Evolutionary conservation across 2,797 vertebrate genomes (phyloP), one percentile per base, ranked within the genome.

Genomic region (Betta splendens): DNA sequence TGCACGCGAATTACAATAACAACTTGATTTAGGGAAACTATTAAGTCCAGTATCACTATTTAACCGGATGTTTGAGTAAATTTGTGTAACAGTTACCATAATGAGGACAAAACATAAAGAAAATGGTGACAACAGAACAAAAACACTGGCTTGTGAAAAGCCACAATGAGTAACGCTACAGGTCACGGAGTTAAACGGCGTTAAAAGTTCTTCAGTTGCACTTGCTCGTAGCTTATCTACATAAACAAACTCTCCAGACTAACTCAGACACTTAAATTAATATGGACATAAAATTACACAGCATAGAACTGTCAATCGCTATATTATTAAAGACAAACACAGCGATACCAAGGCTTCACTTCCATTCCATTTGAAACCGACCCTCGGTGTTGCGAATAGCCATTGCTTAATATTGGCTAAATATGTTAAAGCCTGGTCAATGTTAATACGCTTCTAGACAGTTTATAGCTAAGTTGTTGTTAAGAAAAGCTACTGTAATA

Each of bases 401-500:
- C 13, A 1, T 4, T 4, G 3, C 11, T 9, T 8, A 1, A 29
- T 5, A 18, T 7, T 9, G 8, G 15, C n/a, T 3, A 37, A 55
- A 56, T 0, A 3, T 7, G 21, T 5, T 1, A 17, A 16, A 5
- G 9, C 20, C 4, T 29, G 57, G 26, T 15, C 12, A 16, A 31
- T 38, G 25, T 16, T 5, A 10, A 10, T 22, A 42, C 15, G 12
- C 5, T 7, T 36, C 1, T 0, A 5, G 3, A 8, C 1, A 7
- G 3, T 8, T 13, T 0, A 2, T 9, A 18, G 5, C 4, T 4
- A 7, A 4, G 23, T 40, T 1, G n/a, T n/a, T 39, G 45, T 53
- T 65, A 57, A 73, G 73, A 62, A 73, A 76, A 75, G 85, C 85
- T 87, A 31, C 29, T 11, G 29, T 31, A 85, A 80, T 59, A 85